phyloP scores from a whole-genome alignment of 2,888 invertebrate species.

The Yponomeuta cagnagella region DNA sequence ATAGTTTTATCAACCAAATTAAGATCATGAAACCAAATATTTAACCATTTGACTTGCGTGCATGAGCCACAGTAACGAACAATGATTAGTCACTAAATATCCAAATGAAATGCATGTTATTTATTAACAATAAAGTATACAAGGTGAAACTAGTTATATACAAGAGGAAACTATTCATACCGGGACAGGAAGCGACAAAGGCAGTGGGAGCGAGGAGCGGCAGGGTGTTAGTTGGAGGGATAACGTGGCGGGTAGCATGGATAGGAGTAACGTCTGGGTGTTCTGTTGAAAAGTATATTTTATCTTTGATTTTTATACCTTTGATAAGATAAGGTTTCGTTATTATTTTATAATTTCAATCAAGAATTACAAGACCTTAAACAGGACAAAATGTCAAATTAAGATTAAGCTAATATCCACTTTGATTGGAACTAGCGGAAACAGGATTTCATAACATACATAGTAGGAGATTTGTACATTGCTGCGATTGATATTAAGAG shows the following conservation, averaged over 20 bases:
- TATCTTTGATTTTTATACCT: neutral
- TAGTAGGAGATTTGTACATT: too few relatives aligned
- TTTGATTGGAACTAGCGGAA: too few relatives aligned
- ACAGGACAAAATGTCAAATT: too few relatives aligned
- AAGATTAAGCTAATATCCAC: too few relatives aligned
- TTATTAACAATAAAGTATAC: neutral
- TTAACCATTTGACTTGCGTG: neutral
- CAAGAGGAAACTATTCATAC: constrained; percentile 6
- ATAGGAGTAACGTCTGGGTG: constrained; percentile 9
- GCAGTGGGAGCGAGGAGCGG: neutral
- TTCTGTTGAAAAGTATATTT: constrained; percentile 6
- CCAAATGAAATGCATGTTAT: constrained; percentile 2
- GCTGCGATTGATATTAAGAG: too few relatives aligned
- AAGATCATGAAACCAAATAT: too few relatives aligned
- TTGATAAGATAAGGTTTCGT: too few relatives aligned
- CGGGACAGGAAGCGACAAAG: constrained; percentile 12
- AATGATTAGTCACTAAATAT: neutral
- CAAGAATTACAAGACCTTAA: too few relatives aligned
- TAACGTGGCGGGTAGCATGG: constrained; percentile 5
- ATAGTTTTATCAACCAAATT: too few relatives aligned
- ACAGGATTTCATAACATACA: too few relatives aligned
- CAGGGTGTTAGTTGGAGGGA: neutral
- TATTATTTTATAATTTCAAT: too few relatives aligned
- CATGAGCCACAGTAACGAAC: neutral
- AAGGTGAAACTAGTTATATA: constrained; percentile 4